Evolutionary conservation across 2,797 vertebrate species (phyloP).

Genomic region (Lerista edwardsae): DNA sequence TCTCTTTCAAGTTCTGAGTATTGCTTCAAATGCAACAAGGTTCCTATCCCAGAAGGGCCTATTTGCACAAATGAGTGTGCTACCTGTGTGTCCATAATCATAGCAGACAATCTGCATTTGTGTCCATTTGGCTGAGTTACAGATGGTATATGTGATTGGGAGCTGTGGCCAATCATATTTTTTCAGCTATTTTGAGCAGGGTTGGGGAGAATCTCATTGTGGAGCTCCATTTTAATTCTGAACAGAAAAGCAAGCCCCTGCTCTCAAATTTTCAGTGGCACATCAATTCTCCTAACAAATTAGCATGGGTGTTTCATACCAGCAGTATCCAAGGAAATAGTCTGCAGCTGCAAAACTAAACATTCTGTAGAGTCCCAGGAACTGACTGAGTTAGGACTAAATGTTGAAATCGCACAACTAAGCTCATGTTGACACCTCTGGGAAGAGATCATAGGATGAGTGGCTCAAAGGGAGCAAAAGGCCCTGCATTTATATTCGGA

Average conservation of each 20-base stretch:
- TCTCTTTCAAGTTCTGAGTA: not conserved
- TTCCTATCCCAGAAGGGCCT: not conserved
- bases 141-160: not conserved
- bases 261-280: not conserved
- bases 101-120: not conserved
- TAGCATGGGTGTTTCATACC: not conserved
- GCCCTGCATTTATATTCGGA: conserved; percentile 35
- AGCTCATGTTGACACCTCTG: not conserved
- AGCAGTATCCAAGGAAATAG: not conserved
- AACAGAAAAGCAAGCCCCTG: not conserved
- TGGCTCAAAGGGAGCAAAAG: conserved; percentile 22
- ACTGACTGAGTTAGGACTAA: not conserved
- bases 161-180: not conserved
- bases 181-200: not conserved
- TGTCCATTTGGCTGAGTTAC: not conserved
- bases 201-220: not conserved
- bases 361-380: not conserved
- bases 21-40: not conserved
- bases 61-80: not conserved
- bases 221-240: not conserved
- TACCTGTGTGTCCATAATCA: not conserved
- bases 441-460: not conserved
- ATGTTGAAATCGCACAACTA: conserved; percentile 33
- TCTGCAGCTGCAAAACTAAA: not conserved
- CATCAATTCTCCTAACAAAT: not conserved